A percentile compares a stretch with the other conserved stretches of the same genome.
Evolutionary conservation across 1,140 invertebrate genomes (phyloP).

Genomic region (Mycetomoellerius zeteki): DNA sequence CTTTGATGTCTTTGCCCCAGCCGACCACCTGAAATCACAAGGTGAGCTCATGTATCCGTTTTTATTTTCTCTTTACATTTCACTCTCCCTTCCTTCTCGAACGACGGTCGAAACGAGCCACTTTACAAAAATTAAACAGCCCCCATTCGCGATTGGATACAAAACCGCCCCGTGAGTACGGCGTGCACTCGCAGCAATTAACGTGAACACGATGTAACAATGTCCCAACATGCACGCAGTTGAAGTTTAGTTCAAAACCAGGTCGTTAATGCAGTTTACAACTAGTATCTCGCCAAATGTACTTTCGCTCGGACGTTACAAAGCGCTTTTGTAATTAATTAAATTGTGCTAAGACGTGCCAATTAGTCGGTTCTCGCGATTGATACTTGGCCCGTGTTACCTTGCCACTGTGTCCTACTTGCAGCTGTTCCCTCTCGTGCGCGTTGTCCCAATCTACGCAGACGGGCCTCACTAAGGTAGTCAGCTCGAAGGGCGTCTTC

Average conservation of each 20-base stretch:
- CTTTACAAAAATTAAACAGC: constrained; percentile 5
- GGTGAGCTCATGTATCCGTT: background rate
- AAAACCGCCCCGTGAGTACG: background rate
- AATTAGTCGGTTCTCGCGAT: constrained; percentile 46
- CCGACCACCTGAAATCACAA: constrained; percentile 70
- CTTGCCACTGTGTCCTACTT: constrained; percentile 67
- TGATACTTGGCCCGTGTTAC: constrained; percentile 53
- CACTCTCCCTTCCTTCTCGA: background rate
- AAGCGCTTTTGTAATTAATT: constrained; percentile 59
- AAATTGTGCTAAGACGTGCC: background rate
- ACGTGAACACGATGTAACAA: constrained; percentile 10
- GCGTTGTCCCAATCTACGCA: constrained; percentile 84
- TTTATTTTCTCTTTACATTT: constrained; percentile 16
- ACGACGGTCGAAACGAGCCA: background rate
- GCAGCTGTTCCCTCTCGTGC: constrained; percentile 83
- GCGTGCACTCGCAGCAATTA: constrained; percentile 10
- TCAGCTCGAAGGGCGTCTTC: constrained; percentile 77
- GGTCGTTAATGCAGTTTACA: constrained; percentile 36
- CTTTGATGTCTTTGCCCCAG: constrained; percentile 74
- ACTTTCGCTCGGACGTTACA: constrained; percentile 26
- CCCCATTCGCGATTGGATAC: background rate
- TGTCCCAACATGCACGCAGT: too few relatives aligned
- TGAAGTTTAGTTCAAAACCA: constrained; percentile 16
- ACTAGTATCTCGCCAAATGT: constrained; percentile 25
- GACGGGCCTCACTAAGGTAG: constrained; percentile 81